A percentile compares a stretch with the other conserved stretches of the same genome.
Conservation (phyloP, 2,113 vertebrate species). For the Pteruthius melanotis region DNA sequence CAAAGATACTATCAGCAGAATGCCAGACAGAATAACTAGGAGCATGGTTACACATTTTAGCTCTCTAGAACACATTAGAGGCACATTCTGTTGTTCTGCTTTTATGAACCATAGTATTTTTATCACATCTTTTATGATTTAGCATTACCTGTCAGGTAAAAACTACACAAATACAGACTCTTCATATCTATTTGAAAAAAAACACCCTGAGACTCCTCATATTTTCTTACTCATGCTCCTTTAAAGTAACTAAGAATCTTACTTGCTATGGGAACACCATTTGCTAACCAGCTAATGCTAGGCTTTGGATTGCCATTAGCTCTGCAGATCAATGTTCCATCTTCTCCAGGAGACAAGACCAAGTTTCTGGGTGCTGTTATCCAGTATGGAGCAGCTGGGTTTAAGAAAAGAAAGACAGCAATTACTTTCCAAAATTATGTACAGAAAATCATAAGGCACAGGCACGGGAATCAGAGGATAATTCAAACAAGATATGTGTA, state of each 20-base stretch:
- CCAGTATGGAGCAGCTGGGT: slow-evolving; percentile 93
- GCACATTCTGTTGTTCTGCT: background rate
- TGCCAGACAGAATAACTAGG: background rate
- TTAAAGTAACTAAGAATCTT: slow-evolving; percentile 54
- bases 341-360: slow-evolving; percentile 89
- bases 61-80: background rate
- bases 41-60: background rate
- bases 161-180: background rate
- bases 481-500: background rate
- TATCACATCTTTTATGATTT: background rate
- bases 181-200: background rate
- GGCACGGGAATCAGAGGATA: background rate
- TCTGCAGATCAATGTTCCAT: slow-evolving; percentile 85
- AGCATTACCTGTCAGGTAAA: background rate
- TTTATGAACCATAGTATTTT: background rate
- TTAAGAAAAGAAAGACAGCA: slow-evolving; percentile 11
- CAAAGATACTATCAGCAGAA: background rate
- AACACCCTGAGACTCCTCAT: background rate
- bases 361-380: slow-evolving; percentile 88
- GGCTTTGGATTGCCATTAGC: slow-evolving; percentile 92
- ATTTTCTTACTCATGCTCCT: background rate
- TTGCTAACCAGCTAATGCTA: slow-evolving; percentile 85
- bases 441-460: background rate
- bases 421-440: background rate
- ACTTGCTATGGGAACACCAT: slow-evolving; percentile 90